Evolutionary conservation across 1,140 invertebrate genomes (phyloP).

Genomic region (Bombus sylvicola): DNA sequence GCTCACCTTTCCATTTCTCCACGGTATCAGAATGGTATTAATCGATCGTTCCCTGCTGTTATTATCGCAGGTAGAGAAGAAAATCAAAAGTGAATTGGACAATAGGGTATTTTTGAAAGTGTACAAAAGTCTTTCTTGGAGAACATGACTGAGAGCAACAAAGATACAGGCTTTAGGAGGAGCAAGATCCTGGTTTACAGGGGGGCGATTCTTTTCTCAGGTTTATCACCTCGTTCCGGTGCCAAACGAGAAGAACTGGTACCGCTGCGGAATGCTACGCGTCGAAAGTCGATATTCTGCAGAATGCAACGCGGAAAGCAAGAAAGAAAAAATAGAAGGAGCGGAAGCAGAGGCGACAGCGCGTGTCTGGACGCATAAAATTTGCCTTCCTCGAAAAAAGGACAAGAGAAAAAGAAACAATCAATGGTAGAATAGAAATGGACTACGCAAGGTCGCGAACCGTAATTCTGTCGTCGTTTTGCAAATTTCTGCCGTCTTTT

Average conservation of each 20-base stretch:
- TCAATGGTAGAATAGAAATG: neutral
- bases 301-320: neutral
- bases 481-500: slow-evolving; percentile 47
- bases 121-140: neutral
- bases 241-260: slow-evolving; percentile 16
- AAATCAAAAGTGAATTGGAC: too few relatives aligned
- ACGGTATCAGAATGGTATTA: neutral
- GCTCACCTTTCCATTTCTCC: too few relatives aligned
- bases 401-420: neutral
- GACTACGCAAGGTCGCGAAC: slow-evolving; percentile 57
- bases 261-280: slow-evolving; percentile 1
- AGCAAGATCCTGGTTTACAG: neutral
- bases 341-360: neutral
- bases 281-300: slow-evolving; percentile 3
- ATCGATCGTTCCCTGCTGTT: neutral
- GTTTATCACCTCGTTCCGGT: neutral
- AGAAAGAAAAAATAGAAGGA: neutral
- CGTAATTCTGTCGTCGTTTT: slow-evolving; percentile 49
- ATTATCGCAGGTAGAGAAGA: neutral
- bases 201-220: neutral
- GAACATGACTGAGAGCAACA: neutral
- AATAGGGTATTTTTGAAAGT: neutral
- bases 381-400: neutral
- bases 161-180: neutral
- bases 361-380: neutral